A percentile compares a stretch with the other conserved stretches of the same genome.
Evolutionary conservation across 2,888 invertebrate genomes (phyloP).

Genomic region (Andrena trimmerana): DNA sequence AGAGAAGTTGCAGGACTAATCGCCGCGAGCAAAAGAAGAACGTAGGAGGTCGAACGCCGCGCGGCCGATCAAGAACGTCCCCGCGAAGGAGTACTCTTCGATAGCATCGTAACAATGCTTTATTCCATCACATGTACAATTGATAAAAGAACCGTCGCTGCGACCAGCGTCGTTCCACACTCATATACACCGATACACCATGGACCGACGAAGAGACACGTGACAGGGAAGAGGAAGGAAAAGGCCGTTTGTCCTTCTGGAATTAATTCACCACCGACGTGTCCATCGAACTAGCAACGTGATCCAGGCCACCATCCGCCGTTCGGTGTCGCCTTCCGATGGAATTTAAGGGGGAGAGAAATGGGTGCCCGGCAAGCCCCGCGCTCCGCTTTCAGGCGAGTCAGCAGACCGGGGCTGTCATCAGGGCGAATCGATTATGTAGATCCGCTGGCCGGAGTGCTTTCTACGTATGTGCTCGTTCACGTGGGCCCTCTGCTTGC

Average conservation of each 20-base stretch:
- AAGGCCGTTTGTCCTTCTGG: neutral
- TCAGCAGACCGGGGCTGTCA: conserved; percentile 8
- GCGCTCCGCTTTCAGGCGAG: neutral
- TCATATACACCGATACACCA: conserved; percentile 32
- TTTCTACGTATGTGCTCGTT: conserved; percentile 81
- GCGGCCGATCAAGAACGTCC: neutral
- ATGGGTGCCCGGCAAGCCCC: neutral
- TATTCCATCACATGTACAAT: conserved; percentile 67
- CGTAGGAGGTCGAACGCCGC: neutral
- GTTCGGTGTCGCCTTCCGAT: no score
- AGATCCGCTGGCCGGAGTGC: conserved; percentile 77
- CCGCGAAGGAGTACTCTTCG: conserved; percentile 1
- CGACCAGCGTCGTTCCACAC: neutral
- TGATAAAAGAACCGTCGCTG: conserved; percentile 34
- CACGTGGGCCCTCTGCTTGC: conserved; percentile 81
- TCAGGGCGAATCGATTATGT: conserved; percentile 75
- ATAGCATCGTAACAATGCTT: conserved; percentile 55
- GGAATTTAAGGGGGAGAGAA: neutral
- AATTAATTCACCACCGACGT: no score
- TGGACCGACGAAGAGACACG: neutral
- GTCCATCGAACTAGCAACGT: no score
- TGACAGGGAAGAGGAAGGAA: neutral
- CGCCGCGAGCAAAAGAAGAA: neutral
- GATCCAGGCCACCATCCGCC: no score
- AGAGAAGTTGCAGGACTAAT: neutral